Percentiles rank a stretch among this genome's conserved stretches.
Evolutionary conservation across 37 sponge, comb jelly and placozoan genomes (phyloP).

Genomic region (Halichondria panicea): DNA sequence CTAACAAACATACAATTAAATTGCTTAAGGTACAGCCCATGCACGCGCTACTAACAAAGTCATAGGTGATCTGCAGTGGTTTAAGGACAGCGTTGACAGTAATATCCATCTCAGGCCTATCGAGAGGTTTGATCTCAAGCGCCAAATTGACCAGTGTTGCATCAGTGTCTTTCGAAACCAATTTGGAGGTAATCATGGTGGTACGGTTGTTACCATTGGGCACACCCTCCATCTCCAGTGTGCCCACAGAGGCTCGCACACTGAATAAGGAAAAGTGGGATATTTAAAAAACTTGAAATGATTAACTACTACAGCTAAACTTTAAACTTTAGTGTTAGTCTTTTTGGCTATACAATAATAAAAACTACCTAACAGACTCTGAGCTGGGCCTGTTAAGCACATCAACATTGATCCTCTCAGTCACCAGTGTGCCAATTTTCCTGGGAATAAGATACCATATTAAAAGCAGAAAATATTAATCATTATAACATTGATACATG

Average conservation of each 20-base stretch:
- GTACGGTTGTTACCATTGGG: constrained; percentile 8
- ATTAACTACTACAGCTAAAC: not conserved
- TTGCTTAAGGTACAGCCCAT: too few species aligned
- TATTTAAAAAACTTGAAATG: not conserved
- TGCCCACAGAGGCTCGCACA: constrained; percentile 33
- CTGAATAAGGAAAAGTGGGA: constrained; percentile 14
- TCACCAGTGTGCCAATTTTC: constrained; percentile 12
- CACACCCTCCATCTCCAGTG: constrained; percentile 36
- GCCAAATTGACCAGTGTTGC: constrained; percentile 33
- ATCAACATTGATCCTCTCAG: not conserved
- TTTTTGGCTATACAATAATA: not conserved
- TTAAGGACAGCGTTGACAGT: constrained; percentile 34
- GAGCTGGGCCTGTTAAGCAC: constrained; percentile 36
- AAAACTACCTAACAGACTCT: constrained; percentile 39
- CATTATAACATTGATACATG: too few species aligned
- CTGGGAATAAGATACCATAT: not conserved
- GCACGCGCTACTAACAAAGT: constrained; percentile 56
- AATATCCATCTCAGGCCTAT: constrained; percentile 41
- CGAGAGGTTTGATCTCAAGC: constrained; percentile 64
- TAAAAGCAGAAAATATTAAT: not conserved
- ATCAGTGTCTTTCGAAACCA: not conserved
- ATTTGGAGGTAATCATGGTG: constrained; percentile 18
- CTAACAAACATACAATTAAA: too few species aligned
- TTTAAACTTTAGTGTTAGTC: not conserved
- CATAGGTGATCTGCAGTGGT: constrained; percentile 70